Conservation (phyloP, 2,113 vertebrate species). For the Murina feae region DNA sequence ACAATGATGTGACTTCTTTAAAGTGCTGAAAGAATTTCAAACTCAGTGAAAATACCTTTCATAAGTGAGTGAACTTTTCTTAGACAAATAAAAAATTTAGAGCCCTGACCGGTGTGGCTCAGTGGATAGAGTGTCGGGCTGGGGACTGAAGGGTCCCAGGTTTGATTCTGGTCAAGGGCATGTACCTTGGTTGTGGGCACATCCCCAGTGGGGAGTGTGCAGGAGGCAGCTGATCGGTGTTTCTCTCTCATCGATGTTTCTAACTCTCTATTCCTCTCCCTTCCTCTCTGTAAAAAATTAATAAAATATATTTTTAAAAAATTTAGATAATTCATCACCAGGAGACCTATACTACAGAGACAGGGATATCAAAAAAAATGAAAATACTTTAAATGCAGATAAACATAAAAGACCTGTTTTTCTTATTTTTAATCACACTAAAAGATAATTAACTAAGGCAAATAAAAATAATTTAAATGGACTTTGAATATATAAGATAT, state of each 20-base stretch:
- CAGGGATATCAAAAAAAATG: background rate
- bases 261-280: too few species aligned
- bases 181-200: too few species aligned
- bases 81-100: background rate
- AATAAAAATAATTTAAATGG: background rate
- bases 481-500: background rate
- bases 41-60: background rate
- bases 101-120: too few species aligned
- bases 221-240: too few species aligned
- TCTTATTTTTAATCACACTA: background rate
- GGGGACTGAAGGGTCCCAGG: too few species aligned
- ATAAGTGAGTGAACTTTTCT: background rate
- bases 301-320: too few species aligned
- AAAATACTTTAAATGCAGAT: background rate
- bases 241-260: too few species aligned
- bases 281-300: too few species aligned
- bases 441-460: background rate
- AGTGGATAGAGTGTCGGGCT: too few species aligned
- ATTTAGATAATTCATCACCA: background rate
- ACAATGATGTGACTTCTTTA: background rate
- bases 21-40: background rate
- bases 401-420: background rate
- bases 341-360: background rate
- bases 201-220: too few species aligned
- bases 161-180: too few species aligned